Conservation (phyloP, 1,140 invertebrate genomes). For the Heliconius congener region DNA sequence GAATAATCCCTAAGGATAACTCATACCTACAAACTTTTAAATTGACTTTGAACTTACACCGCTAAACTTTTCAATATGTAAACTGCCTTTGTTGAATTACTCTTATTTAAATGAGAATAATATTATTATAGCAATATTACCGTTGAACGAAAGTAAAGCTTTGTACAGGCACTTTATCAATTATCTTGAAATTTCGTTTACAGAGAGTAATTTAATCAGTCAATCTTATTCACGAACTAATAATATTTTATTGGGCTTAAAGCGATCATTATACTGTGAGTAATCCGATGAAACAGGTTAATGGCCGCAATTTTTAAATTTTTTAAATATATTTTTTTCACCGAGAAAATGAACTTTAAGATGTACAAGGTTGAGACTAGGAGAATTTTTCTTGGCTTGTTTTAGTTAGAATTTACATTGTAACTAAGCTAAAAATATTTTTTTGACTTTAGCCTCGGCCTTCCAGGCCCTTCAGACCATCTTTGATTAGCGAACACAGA, state of each 20-base stretch:
- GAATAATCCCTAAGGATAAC: neutral
- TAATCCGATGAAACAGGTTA: neutral
- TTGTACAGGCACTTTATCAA: slow-evolving; percentile 5
- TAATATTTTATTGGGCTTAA: neutral
- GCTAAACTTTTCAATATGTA: slow-evolving; percentile 6
- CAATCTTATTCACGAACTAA: neutral
- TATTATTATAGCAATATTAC: slow-evolving; percentile 6
- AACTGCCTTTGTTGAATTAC: neutral
- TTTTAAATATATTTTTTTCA: too few relatives aligned
- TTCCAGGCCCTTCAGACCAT: too few relatives aligned
- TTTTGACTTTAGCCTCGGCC: too few relatives aligned
- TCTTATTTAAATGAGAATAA: neutral
- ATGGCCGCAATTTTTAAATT: neutral
- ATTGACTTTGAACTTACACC: neutral
- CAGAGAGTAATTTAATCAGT: neutral
- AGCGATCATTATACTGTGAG: neutral
- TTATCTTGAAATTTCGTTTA: neutral
- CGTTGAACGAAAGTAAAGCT: neutral
- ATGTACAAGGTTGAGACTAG: too few relatives aligned
- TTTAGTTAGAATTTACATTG: too few relatives aligned
- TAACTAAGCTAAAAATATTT: too few relatives aligned
- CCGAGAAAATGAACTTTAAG: too few relatives aligned
- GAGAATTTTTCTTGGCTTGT: too few relatives aligned
- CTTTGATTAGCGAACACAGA: too few relatives aligned
- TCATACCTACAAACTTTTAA: neutral